Conservation (phyloP, 1,140 invertebrate species). For the Trichonephila inaurata region DNA sequence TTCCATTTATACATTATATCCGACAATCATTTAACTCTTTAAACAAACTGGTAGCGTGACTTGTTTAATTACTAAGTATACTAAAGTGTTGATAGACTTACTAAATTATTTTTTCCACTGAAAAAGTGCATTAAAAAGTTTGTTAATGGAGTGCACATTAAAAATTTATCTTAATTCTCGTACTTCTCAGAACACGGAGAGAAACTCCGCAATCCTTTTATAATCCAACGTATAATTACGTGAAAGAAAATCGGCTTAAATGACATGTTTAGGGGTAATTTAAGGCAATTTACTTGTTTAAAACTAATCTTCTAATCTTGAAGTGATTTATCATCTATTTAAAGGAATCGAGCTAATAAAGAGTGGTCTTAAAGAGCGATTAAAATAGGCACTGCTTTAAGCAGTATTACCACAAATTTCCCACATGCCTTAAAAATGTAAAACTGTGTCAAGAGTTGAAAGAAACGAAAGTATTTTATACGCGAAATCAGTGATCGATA, state of each 20-base stretch:
- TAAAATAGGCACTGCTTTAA: background rate
- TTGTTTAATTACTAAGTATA: background rate
- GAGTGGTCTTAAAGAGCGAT: conserved; percentile 33
- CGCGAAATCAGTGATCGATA: too few species aligned
- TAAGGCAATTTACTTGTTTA: conserved; percentile 48
- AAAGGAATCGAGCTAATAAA: background rate
- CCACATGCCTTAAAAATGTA: background rate
- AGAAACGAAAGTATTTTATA: too few species aligned
- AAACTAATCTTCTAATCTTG: conserved; percentile 58
- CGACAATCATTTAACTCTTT: background rate
- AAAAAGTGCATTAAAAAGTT: background rate
- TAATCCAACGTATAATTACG: conserved; percentile 49
- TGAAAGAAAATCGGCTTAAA: conserved; percentile 42
- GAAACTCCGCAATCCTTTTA: background rate
- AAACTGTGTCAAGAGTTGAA: too few species aligned
- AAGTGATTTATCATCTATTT: conserved; percentile 54
- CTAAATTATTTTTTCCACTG: background rate
- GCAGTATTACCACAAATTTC: background rate
- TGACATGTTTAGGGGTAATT: conserved; percentile 65
- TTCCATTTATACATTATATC: background rate
- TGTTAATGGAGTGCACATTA: background rate
- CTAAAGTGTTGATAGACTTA: background rate
- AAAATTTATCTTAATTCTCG: background rate
- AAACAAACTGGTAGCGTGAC: background rate
- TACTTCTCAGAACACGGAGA: background rate